phyloP scores from a whole-genome alignment of 2,113 vertebrate genomes.

The Notechis scutatus region DNA sequence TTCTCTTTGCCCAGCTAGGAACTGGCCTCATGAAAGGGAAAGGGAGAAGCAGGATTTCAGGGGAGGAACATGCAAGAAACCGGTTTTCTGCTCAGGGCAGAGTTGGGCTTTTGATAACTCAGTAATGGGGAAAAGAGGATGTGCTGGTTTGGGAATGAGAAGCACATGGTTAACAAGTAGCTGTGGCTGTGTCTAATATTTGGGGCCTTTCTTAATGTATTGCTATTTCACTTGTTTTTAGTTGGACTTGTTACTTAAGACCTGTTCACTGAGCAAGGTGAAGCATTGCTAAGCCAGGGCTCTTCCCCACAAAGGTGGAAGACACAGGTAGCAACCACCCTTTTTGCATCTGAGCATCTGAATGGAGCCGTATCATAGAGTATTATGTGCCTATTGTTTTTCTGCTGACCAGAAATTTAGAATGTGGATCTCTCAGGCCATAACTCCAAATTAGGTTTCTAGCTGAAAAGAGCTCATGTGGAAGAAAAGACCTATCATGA shows the following conservation, averaged over 20 bases:
- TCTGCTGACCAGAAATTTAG: no score
- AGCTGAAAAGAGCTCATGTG: no score
- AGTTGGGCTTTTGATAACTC: no score
- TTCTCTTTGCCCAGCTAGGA: fast-evolving
- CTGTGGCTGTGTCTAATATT: neutral
- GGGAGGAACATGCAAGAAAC: neutral
- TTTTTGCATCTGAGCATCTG: neutral
- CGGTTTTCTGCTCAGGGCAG: no score
- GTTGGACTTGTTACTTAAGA: neutral
- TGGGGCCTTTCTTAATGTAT: neutral
- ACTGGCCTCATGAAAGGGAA: neutral
- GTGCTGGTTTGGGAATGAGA: no score
- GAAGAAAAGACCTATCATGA: no score
- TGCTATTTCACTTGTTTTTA: neutral
- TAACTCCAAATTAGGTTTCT: no score
- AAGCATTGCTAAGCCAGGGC: neutral
- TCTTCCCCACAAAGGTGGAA: neutral
- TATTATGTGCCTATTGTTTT: no score
- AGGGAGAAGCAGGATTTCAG: neutral
- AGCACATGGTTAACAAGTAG: no score
- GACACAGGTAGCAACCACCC: neutral
- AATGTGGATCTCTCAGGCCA: no score
- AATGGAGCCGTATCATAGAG: no score
- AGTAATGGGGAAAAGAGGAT: no score
- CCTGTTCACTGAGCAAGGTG: neutral